Percentiles rank a stretch among this genome's conserved stretches.
phyloP scores from a whole-genome alignment of 2,797 vertebrate genomes.

The Lithobates sylvaticus region DNA sequence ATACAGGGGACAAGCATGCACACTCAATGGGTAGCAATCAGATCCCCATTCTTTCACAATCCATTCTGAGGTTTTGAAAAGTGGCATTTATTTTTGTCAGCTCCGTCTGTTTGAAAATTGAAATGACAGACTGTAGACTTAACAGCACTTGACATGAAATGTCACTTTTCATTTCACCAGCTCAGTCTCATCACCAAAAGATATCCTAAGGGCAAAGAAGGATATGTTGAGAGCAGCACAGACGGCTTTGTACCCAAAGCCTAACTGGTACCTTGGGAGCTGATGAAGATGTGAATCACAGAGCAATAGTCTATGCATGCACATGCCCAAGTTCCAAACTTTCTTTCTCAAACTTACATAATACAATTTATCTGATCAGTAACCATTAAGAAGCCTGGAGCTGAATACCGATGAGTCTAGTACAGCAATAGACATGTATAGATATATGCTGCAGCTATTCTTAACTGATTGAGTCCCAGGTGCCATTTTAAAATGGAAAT shows the following conservation, averaged over 20 bases:
- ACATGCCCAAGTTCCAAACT: conserved; percentile 4
- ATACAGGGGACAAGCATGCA: accelerated
- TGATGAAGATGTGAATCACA: conserved; percentile 16
- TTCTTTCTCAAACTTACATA: conserved; percentile 4
- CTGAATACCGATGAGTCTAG: neutral
- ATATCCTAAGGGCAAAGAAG: conserved; percentile 49
- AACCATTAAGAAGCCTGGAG: conserved; percentile 2
- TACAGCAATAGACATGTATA: neutral
- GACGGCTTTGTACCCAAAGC: conserved; percentile 28
- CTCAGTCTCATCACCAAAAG: conserved; percentile 56
- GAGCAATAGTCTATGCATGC: neutral
- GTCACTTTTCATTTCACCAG: conserved; percentile 64
- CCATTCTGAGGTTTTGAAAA: neutral
- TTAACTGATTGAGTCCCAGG: neutral
- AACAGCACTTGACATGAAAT: conserved; percentile 57
- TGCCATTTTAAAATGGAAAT: too few species aligned
- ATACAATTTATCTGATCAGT: neutral
- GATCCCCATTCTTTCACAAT: conserved; percentile 17
- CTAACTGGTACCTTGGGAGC: conserved; percentile 38
- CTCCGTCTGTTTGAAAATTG: conserved; percentile 62
- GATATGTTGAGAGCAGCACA: conserved; percentile 39
- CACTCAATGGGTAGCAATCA: conserved; percentile 57
- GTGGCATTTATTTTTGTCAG: conserved; percentile 37
- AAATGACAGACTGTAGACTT: conserved; percentile 46
- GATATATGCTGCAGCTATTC: neutral